Evolutionary conservation across 2,113 vertebrate genomes (phyloP).

Genomic region (Rhinopomastus cyanomelas): DNA sequence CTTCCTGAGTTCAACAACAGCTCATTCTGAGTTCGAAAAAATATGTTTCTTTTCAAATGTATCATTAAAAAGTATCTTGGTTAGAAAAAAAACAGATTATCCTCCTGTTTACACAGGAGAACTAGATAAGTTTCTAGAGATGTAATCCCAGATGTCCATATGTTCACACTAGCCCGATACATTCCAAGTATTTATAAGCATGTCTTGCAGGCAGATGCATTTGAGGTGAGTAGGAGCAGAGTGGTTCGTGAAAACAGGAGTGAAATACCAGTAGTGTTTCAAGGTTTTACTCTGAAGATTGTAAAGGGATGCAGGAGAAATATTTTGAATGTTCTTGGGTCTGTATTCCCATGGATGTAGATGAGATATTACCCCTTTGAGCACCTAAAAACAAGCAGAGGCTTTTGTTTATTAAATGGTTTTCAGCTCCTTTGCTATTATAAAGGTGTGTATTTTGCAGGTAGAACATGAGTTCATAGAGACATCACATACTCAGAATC

Average conservation of each 20-base stretch:
- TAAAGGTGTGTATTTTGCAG: background rate
- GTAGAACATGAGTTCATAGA: background rate
- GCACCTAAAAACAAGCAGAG: background rate
- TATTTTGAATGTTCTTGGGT: background rate
- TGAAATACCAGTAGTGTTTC: background rate
- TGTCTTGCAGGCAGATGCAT: background rate
- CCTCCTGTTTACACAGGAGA: background rate
- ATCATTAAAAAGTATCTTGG: background rate
- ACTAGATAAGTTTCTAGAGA: background rate
- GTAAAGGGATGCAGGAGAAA: background rate
- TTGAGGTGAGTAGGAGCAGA: background rate
- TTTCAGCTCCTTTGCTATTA: slow-evolving; percentile 18
- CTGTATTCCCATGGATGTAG: background rate
- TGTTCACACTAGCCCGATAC: background rate
- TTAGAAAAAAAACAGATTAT: background rate
- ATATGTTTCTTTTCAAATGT: background rate
- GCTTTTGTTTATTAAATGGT: background rate
- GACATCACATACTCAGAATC: background rate
- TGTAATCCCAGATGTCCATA: background rate
- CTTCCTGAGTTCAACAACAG: background rate
- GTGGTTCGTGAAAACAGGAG: background rate
- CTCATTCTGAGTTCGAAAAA: background rate
- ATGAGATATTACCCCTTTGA: background rate
- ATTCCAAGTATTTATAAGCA: background rate
- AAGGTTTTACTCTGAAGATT: background rate